Percentiles rank a stretch among this genome's conserved stretches.
Conservation (phyloP, 2,888 invertebrate genomes). For the Hesperia comma region DNA sequence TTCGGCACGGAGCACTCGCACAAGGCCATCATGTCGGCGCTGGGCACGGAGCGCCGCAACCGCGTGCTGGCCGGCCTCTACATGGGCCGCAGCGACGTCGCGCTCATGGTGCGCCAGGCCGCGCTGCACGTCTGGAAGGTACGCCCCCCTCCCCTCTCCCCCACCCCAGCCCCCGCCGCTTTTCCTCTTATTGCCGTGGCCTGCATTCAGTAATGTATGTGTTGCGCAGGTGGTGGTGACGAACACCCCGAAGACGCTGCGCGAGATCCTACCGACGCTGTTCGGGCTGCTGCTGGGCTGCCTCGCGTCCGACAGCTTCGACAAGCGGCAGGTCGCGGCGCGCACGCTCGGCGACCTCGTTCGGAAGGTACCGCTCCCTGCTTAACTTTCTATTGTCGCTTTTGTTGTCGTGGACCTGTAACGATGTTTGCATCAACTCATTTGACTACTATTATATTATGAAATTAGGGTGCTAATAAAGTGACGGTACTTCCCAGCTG, state of each 20-base stretch:
- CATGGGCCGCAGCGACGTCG: constrained; percentile 98
- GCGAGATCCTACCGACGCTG: constrained; percentile 97
- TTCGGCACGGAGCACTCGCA: constrained; percentile 99
- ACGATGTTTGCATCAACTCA: too few species aligned
- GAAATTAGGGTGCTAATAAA: too few species aligned
- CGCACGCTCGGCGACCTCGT: constrained; percentile 98
- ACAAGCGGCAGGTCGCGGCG: constrained; percentile 98
- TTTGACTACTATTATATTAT: too few species aligned
- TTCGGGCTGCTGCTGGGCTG: constrained; percentile 96
- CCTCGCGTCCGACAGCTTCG: constrained; percentile 97
- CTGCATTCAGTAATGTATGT: too few species aligned
- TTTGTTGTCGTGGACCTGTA: too few species aligned
- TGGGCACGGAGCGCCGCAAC: constrained; percentile 95
- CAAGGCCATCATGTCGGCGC: constrained; percentile 92
- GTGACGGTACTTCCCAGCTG: too few species aligned
- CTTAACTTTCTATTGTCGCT: too few species aligned
- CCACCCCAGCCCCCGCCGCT: too few species aligned
- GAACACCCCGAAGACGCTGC: constrained; percentile 97
- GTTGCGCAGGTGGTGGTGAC: constrained; percentile 92
- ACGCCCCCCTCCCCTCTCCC: not conserved
- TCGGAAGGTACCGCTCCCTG: constrained; percentile 84
- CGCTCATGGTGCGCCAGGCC: constrained; percentile 97
- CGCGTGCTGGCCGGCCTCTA: constrained; percentile 97
- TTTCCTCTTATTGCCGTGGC: too few species aligned
- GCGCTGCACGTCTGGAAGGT: constrained; percentile 99